Evolutionary conservation across 2,888 invertebrate species (phyloP).

Genomic region (Nemotelus pantherinus): DNA sequence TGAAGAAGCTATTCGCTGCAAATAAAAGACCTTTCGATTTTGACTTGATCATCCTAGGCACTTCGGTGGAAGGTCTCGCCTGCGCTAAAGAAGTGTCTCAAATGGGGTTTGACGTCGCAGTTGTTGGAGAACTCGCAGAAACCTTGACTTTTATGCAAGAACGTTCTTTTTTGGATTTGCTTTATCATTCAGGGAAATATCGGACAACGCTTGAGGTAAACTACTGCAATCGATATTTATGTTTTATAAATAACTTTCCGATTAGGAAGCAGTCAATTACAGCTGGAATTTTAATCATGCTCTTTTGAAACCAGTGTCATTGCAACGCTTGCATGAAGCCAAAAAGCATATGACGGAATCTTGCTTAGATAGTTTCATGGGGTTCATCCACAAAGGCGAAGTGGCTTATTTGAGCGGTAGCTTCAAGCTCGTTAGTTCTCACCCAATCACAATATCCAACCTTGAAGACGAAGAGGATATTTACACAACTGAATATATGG

Average conservation of each 20-base stretch:
- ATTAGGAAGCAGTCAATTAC: slow-evolving; percentile 25
- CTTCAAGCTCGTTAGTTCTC: neutral
- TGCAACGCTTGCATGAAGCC: neutral
- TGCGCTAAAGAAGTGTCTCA: slow-evolving; percentile 85
- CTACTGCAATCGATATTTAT: neutral
- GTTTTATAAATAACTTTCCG: neutral
- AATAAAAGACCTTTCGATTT: slow-evolving; percentile 26
- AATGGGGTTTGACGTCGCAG: slow-evolving; percentile 79
- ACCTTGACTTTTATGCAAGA: slow-evolving; percentile 7
- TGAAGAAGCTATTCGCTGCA: neutral
- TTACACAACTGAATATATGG: slow-evolving; percentile 7
- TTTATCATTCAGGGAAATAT: slow-evolving; percentile 27
- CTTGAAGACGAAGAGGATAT: neutral
- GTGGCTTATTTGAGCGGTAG: neutral
- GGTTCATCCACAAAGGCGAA: neutral
- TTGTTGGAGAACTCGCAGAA: slow-evolving; percentile 57
- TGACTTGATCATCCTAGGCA: slow-evolving; percentile 41
- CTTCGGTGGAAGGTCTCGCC: slow-evolving; percentile 77
- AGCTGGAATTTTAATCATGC: slow-evolving; percentile 6
- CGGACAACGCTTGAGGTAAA: slow-evolving; percentile 10
- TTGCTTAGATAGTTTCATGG: neutral
- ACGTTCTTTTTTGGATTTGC: slow-evolving; percentile 21
- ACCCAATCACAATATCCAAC: neutral
- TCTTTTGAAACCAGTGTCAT: neutral
- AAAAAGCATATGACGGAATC: neutral